A percentile compares a stretch with the other conserved stretches of the same genome.
Conservation (phyloP, 2,797 vertebrate genomes). For the Dicrostonyx torquatus region DNA sequence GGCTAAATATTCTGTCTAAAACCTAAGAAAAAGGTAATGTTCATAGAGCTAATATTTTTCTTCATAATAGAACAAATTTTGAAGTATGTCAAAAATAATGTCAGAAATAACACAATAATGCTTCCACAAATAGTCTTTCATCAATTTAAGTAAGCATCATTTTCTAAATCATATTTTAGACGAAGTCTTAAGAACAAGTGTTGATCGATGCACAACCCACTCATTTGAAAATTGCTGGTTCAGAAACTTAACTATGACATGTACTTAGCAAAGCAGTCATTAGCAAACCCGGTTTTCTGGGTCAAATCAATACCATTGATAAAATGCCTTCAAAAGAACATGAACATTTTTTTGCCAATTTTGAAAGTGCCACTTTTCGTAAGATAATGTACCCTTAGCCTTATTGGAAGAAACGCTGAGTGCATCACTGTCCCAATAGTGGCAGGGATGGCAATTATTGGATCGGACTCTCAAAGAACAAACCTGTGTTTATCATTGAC, state of each 20-base stretch:
- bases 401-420: conserved; percentile 55
- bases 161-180: not conserved
- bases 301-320: conserved; percentile 76
- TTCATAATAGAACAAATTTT: conserved; percentile 23
- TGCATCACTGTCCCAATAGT: conserved; percentile 47
- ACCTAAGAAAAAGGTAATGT: conserved; percentile 4
- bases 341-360: conserved; percentile 69
- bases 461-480: conserved; percentile 62
- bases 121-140: not conserved
- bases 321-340: conserved; percentile 71
- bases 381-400: conserved; percentile 56
- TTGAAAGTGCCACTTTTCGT: conserved; percentile 67
- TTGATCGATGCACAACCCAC: not conserved
- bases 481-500: conserved; percentile 57
- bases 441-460: conserved; percentile 65
- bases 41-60: not conserved
- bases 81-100: not conserved
- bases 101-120: not conserved
- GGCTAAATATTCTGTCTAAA: not conserved
- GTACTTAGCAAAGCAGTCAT: conserved; percentile 73
- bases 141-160: conserved; percentile 4
- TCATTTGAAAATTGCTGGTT: conserved; percentile 62
- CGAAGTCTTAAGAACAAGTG: not conserved
- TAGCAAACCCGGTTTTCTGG: conserved; percentile 65
- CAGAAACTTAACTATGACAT: not conserved